Base-by-base conservation (phyloP, 2,888 invertebrate species). In the Cremastinae sp. region DNA sequence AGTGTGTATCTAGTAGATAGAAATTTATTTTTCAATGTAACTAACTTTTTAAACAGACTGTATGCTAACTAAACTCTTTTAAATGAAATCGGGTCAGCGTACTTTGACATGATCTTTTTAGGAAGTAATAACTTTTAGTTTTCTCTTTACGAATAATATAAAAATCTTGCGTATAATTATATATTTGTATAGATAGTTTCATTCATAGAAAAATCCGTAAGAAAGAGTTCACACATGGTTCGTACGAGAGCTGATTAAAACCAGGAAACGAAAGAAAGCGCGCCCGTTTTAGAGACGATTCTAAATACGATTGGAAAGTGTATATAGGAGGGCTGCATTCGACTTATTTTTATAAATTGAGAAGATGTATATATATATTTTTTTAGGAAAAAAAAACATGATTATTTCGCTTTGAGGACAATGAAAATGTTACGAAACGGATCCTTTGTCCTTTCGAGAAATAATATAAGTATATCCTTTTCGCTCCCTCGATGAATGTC, bases 351-450 rank as follows among this genome's bases (percentile, higher is more conserved):
- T n/a, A n/a, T n/a, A n/a, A n/a, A n/a, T n/a, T n/a, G n/a, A n/a
- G n/a, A n/a, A n/a, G n/a, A n/a, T n/a, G n/a, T n/a, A n/a, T n/a
- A 59, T 74, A 47, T 64, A 28, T 41, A 34, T 1, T 20, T 61
- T 43, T 34, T 36, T 14, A 14, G 12, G 20, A 20, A 61, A 43
- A n/a, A 49, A 34, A 12, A 68, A 66, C n/a, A 66, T 72, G 38
- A 16, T 61, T 53, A 34, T 34, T 72, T 34, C 20, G 62, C 20
- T 10, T 45, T 45, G 16, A 61, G 65, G 61, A 74, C 75, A 78
- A 74, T 74, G 72, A 66, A 65, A 34, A 58, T 10, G 4, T 76
- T 76, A 66, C 78, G 74, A 75, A 75, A 75, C 70, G 61, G 49
- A 58, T 54, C 43, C 70, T 61, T 56, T 66, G 65, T 61, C 59